Base-by-base conservation (phyloP, 2,888 invertebrate species). In the Agriopis marginaria region DNA sequence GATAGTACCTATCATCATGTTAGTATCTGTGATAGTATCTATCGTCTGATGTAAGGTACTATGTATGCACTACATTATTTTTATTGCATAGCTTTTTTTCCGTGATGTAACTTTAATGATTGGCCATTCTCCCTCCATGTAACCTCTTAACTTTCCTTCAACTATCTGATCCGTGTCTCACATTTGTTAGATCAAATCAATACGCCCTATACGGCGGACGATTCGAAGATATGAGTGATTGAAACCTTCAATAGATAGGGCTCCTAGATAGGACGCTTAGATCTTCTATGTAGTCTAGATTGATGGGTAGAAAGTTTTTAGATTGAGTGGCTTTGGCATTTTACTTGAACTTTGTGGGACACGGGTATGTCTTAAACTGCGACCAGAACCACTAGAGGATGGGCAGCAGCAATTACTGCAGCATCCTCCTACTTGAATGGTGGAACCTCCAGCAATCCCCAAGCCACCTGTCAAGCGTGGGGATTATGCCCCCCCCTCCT, bases 101-200 rank as follows among this genome's bases (percentile, higher is more conserved):
- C 14, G 8, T 5, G 7, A 6, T n/a, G 14, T 14, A 49, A 14
- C n/a, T 14, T 14, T 8, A 23, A 2, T n/a, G 17, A 44, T 17
- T 44, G 11, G 23, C n/a, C 40, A 10, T 69, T 72, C 66, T 64
- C 68, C 3, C 59, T 59, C 7, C 23, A 11, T 9, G 6, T 9
- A 11, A 53, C 10, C 10, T 50, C 49, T 12, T 17, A 67, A 60
- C 61, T 66, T 45, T 32, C 64, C 58, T 63, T 66, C 64, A 71
- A 68, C 72, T 70, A 65, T 70, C 62, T 58, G 70, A 66, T 72
- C 71, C 73, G 64, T 72, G 73, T 68, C 70, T 72, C 67, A 73
- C 72, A 75, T 75, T 70, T 77, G 73, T 71, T 67, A 62, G 72
- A 66, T 67, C 67, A 56, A 72, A 74, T 74, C 74, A 76, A 73